These are phyloP conservation scores for Ictidomys tridecemlineatus DNA, from an alignment of 2,113 vertebrate genomes.

Conservation along the genomic window DNA sequence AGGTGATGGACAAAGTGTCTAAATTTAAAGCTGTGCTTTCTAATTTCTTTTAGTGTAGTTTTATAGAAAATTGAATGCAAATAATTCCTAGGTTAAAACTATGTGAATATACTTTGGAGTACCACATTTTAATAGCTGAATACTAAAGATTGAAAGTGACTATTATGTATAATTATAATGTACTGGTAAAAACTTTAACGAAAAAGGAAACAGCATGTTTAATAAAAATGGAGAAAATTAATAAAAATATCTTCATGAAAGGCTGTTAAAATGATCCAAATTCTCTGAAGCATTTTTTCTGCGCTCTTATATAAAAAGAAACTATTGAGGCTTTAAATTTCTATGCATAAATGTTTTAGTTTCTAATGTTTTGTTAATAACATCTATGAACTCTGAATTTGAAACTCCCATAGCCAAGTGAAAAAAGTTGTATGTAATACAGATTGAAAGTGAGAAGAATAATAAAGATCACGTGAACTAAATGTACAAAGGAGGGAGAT, in stretches of 20 bases:
- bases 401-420: neutral
- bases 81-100: conserved; percentile 41
- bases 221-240: neutral
- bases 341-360: neutral
- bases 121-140: neutral
- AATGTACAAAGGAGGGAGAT: neutral
- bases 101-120: neutral
- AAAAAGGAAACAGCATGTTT: neutral
- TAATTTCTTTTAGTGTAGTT: conserved; percentile 4
- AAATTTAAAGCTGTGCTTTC: conserved; percentile 15
- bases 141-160: neutral
- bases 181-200: too few relatives aligned
- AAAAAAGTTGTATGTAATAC: neutral
- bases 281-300: neutral
- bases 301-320: neutral
- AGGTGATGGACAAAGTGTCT: neutral
- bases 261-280: neutral
- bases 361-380: neutral
- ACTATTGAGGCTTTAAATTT: neutral
- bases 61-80: conserved; percentile 9
- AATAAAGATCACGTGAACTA: neutral
- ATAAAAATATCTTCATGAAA: neutral
- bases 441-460: neutral
- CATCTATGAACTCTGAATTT: neutral
- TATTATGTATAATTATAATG: too few relatives aligned